These are phyloP conservation scores for Brenthis hecate DNA, from an alignment of 2,888 invertebrate genomes.

Conservation along the genomic window DNA sequence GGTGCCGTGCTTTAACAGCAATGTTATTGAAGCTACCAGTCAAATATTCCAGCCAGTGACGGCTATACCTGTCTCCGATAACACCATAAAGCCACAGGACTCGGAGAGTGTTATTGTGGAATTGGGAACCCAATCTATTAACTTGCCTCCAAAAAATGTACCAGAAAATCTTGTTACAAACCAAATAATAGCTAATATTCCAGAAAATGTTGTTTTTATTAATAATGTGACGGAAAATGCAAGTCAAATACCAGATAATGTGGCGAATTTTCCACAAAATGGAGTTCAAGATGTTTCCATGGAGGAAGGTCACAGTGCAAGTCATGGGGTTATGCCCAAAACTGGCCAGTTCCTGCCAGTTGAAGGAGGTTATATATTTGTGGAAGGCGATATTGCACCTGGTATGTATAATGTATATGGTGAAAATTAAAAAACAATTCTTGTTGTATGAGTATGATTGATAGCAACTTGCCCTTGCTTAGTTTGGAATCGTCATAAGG, in stretches of 20 bases:
- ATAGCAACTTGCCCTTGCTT: background rate
- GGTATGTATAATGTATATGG: conserved; percentile 47
- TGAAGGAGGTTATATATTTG: conserved; percentile 71
- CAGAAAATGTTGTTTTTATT: background rate
- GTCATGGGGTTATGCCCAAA: conserved; percentile 54
- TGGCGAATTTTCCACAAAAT: background rate
- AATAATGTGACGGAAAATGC: conserved; percentile 5
- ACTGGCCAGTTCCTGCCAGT: conserved; percentile 65
- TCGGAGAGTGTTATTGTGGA: conserved; percentile 62
- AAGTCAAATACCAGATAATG: background rate
- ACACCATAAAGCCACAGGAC: conserved; percentile 50
- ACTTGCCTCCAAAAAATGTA: conserved; percentile 2
- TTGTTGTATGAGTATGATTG: too few relatives aligned
- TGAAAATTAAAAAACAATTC: too few relatives aligned
- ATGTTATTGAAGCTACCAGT: conserved; percentile 69
- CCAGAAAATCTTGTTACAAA: background rate
- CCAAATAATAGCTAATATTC: too few relatives aligned
- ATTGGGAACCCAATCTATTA: conserved; percentile 46
- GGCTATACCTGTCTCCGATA: conserved; percentile 56
- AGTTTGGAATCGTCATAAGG: too few relatives aligned
- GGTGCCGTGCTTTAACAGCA: conserved; percentile 66
- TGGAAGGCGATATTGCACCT: conserved; percentile 53
- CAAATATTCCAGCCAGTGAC: conserved; percentile 67
- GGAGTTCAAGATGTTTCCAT: conserved; percentile 58
- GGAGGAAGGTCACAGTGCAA: conserved; percentile 56